Base-by-base conservation (phyloP, 2,113 vertebrate genomes). In the Caranx melampygus region DNA sequence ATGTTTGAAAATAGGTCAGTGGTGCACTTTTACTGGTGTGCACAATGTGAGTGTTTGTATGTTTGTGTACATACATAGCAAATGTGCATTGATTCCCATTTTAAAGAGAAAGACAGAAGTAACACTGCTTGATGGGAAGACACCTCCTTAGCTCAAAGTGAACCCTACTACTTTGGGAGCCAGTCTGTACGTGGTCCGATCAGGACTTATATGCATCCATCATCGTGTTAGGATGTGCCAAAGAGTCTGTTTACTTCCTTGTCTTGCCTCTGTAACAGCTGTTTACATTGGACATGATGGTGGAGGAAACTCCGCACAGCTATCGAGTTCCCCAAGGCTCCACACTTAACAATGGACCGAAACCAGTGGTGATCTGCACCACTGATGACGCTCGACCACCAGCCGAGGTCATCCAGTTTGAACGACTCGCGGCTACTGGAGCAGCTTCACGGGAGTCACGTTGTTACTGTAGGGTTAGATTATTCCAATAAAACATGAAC, bases 191-290 rank as follows among this genome's bases (percentile, higher is more conserved):
- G 34, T 42, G 15, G 71, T 80, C 61, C 64, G 51, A 72, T 72
- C 83, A 57, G 74, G 83, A 91, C 86, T 83, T 77, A 8, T 21
- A 78, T 85, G 84, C 88, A 86, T 88, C 90, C 82, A 68, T 85
- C 52, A 20, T 60, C 33, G 57, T 79, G 79, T 87, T 55, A 73
- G 85, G 92, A 90, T 83, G 92, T 93, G 94, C 93, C 94, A 95
- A 94, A 94, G 93, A 93, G 89, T 91, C 82, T 83, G 87, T 92
- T 90, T 87, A 91, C 90, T 92, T 90, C 87, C 87, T 75, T 15
- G 84, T 89, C 86, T 90, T 86, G 87, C 90, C 88, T 91, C 87
- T 82, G 87, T 86, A 89, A 86, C 81, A 86, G 83, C 83, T 89
- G 88, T 92, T 93, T 89, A 91, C 91, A 88, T 80, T 60, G 85